Percentiles rank a stretch among this genome's conserved stretches.
These are phyloP conservation scores for Phrynocephalus versicolor DNA, from an alignment of 2,113 vertebrate genomes.

Conservation along the genomic window DNA sequence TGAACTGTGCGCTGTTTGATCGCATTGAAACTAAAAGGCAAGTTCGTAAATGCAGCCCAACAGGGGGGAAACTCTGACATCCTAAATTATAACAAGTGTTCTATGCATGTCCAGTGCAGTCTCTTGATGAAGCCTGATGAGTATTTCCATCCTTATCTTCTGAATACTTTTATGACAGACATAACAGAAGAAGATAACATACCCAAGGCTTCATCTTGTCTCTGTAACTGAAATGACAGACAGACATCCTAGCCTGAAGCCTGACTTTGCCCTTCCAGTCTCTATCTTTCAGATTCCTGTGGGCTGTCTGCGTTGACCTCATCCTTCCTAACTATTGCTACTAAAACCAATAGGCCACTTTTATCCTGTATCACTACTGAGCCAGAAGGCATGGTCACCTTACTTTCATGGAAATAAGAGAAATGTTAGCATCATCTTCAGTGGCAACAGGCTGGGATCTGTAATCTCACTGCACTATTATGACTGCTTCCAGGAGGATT, in stretches of 20 bases:
- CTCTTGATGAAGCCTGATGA: constrained; percentile 10
- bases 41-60: constrained; percentile 38
- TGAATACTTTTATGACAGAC: too few relatives aligned
- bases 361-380: constrained; percentile 37
- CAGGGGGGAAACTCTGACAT: constrained; percentile 42
- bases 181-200: neutral
- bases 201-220: neutral
- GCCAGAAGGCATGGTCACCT: constrained; percentile 39
- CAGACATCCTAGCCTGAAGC: neutral
- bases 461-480: constrained; percentile 60
- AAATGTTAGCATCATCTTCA: constrained; percentile 62
- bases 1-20: neutral
- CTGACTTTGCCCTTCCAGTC: neutral
- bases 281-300: too few relatives aligned
- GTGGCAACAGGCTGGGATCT: constrained; percentile 41
- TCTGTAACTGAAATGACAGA: neutral
- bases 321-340: neutral
- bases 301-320: neutral
- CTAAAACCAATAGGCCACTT: neutral
- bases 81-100: constrained; percentile 3
- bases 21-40: constrained; percentile 42
- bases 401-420: constrained; percentile 20
- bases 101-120: constrained; percentile 24
- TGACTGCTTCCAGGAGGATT: constrained; percentile 56
- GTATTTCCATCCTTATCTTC: neutral